These are phyloP conservation scores for Malurus melanocephalus DNA, from an alignment of 2,113 vertebrate species.

Conservation along the genomic window DNA sequence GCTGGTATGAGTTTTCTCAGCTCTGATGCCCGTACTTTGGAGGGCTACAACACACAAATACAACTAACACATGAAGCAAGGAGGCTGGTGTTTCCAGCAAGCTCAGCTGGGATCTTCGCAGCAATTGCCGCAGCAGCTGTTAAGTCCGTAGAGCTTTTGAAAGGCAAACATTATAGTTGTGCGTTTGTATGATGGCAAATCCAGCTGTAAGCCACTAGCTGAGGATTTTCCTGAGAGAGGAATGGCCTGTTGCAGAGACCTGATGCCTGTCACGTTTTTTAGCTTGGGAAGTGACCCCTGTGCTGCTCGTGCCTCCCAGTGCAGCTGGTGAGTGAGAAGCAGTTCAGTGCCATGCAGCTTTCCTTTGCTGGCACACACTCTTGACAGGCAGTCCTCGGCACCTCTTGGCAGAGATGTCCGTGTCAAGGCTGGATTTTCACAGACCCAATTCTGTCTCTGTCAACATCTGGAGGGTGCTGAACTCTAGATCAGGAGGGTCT, in stretches of 20 bases:
- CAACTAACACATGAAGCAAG: background rate
- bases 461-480: background rate
- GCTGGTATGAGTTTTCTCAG: background rate
- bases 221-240: constrained; percentile 6
- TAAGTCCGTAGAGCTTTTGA: background rate
- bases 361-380: background rate
- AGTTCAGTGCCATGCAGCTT: background rate
- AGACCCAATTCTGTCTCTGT: background rate
- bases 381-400: background rate
- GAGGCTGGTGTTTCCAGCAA: background rate
- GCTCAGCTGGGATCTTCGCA: background rate
- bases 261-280: background rate
- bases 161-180: background rate
- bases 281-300: background rate
- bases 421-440: background rate
- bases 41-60: background rate
- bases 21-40: background rate
- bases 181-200: constrained; percentile 12
- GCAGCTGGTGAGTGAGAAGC: background rate
- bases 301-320: background rate
- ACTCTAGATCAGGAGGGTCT: background rate
- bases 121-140: constrained; percentile 20
- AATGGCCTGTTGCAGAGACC: background rate
- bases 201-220: constrained; percentile 2
- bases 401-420: background rate